Evolutionary conservation across 2,113 vertebrate genomes (phyloP).

Genomic region (Puma concolor): DNA sequence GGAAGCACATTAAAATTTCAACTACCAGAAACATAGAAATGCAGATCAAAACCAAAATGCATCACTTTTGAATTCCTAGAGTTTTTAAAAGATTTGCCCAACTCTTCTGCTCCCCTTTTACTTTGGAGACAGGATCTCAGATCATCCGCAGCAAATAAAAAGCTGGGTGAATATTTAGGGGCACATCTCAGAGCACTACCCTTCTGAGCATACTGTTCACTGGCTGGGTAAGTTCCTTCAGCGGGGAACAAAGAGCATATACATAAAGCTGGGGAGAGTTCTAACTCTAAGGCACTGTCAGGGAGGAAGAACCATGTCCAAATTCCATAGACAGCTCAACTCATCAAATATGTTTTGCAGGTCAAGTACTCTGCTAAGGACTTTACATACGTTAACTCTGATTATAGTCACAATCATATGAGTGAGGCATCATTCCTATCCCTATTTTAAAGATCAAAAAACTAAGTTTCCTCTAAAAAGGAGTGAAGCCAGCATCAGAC

Average conservation of each 20-base stretch:
- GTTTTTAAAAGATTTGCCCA: background rate
- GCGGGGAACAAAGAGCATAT: background rate
- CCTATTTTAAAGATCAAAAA: slow-evolving; percentile 4
- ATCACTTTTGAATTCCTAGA: slow-evolving; percentile 18
- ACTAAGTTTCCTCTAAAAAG: background rate
- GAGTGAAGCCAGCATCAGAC: background rate
- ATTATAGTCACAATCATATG: background rate
- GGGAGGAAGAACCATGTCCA: background rate
- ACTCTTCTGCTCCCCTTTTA: background rate
- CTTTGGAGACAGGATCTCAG: background rate
- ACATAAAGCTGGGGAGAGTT: background rate
- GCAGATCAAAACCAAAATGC: background rate
- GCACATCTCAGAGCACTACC: background rate
- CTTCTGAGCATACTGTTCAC: background rate
- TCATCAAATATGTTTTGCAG: background rate
- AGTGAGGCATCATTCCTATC: background rate
- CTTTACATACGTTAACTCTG: background rate
- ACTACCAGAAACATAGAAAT: background rate
- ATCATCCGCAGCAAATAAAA: background rate
- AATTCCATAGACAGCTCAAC: background rate
- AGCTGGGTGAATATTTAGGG: background rate
- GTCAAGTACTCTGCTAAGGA: background rate
- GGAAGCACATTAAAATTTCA: background rate
- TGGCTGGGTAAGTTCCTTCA: background rate
- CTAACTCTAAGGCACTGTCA: background rate